phyloP scores from a whole-genome alignment of 2,113 vertebrate genomes.

The Phainopepla nitens region DNA sequence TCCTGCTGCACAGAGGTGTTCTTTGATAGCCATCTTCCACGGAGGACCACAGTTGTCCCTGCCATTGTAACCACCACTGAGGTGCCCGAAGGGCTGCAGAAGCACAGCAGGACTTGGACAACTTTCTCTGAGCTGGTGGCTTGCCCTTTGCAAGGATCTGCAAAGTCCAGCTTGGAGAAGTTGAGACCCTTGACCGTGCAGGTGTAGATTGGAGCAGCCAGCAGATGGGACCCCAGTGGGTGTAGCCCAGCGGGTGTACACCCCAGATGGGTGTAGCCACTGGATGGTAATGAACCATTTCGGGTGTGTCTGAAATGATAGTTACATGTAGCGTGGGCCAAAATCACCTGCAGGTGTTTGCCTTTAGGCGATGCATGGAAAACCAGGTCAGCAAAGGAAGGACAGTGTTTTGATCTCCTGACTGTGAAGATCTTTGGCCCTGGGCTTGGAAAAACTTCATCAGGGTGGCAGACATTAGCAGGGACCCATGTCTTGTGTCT shows the following conservation, averaged over 20 bases:
- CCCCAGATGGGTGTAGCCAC: no score
- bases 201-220: not conserved
- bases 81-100: not conserved
- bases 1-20: not conserved
- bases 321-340: not conserved
- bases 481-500: not conserved
- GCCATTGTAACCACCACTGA: not conserved
- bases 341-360: not conserved
- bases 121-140: not conserved
- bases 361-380: not conserved
- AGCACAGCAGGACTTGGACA: not conserved
- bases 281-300: not conserved
- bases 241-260: no score
- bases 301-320: not conserved
- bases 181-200: not conserved
- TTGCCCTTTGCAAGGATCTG: not conserved
- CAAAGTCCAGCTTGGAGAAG: not conserved
- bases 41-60: not conserved
- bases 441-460: not conserved
- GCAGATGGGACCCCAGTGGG: not conserved
- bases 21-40: not conserved
- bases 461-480: not conserved
- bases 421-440: not conserved
- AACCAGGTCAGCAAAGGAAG: not conserved
- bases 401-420: not conserved